phyloP scores from a whole-genome alignment of 2,888 invertebrate species.

The Gasteruption jaculator region DNA sequence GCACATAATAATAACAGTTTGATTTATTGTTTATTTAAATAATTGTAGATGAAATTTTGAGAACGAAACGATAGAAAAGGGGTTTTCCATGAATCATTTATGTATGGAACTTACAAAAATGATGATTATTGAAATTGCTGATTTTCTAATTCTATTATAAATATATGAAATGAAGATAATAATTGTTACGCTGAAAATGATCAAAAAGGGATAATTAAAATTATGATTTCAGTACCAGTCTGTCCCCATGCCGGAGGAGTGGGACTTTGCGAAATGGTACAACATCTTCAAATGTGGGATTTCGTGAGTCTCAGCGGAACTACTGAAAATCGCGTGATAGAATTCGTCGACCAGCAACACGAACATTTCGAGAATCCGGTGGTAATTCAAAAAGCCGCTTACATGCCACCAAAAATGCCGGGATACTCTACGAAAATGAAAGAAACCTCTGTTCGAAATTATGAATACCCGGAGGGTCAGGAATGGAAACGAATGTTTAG shows the following conservation, averaged over 20 bases:
- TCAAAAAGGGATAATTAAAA: background rate
- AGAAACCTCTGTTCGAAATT: conserved; percentile 63
- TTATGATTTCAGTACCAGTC: conserved; percentile 68
- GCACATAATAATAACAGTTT: no score
- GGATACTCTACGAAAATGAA: conserved; percentile 83
- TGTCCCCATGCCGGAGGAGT: conserved; percentile 95
- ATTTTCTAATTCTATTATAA: background rate
- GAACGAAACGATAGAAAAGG: no score
- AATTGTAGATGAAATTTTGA: no score
- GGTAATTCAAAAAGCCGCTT: conserved; percentile 65
- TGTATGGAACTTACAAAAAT: no score
- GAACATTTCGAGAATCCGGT: conserved; percentile 80
- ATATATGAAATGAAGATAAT: background rate
- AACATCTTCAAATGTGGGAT: conserved; percentile 88
- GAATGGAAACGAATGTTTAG: conserved; percentile 70
- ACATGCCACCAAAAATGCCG: conserved; percentile 70
- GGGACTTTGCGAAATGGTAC: conserved; percentile 90
- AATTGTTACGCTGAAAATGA: background rate
- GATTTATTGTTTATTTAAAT: no score
- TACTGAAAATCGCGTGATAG: conserved; percentile 70
- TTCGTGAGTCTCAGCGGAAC: conserved; percentile 70
- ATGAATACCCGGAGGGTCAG: conserved; percentile 72
- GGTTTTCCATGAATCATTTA: no score
- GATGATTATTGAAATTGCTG: background rate
- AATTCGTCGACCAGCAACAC: conserved; percentile 87